Evolutionary conservation across 2,113 vertebrate species (phyloP), one percentile per base, ranked within the genome.

Genomic region (Actenoides lindsayi): DNA sequence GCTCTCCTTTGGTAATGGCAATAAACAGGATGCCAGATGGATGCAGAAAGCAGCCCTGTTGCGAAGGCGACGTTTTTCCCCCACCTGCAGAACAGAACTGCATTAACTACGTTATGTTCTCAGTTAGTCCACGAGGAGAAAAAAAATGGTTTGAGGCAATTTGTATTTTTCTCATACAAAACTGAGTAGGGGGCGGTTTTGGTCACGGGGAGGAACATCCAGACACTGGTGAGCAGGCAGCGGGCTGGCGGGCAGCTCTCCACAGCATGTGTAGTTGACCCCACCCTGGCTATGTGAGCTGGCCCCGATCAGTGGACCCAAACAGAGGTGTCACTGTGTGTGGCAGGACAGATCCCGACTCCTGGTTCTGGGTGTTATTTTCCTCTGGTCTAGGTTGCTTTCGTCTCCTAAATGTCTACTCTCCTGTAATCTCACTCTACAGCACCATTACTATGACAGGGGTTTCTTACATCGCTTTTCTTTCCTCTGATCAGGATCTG

Each of bases 401-500:
- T 80, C 4, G 5, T 81, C 48, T 83, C 59, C 60, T 93, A 59
- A 77, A 67, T 44, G 84, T 17, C 69, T 85, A 33, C 0, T 30
- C 24, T 74, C 6, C 41, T 74, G n/a, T 81, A 81, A 80, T 88
- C 44, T 67, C 37, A 67, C 7, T 37, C 53, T 76, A 37, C 39
- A 20, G 63, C 82, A 76, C 33, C 2, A 7, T 30, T 80, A 2
- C 41, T 20, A 2, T 24, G 46, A 11, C 1, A 16, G 31, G 13
- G 88, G 65, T 87, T 93, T 82, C n/a, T 76, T 53, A 37, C n/a
- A 37, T 70, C 63, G 77, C n/a, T 80, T 90, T 95, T 90, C 71
- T 79, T 90, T 89, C 50, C 63, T 83, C 37, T 77, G 46, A 57
- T 53, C 67, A 88, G 92, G 88, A 74, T 44, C 71, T 86, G 44